Conservation (phyloP, 2,888 invertebrate species). For the Platycnemis pennipes region DNA sequence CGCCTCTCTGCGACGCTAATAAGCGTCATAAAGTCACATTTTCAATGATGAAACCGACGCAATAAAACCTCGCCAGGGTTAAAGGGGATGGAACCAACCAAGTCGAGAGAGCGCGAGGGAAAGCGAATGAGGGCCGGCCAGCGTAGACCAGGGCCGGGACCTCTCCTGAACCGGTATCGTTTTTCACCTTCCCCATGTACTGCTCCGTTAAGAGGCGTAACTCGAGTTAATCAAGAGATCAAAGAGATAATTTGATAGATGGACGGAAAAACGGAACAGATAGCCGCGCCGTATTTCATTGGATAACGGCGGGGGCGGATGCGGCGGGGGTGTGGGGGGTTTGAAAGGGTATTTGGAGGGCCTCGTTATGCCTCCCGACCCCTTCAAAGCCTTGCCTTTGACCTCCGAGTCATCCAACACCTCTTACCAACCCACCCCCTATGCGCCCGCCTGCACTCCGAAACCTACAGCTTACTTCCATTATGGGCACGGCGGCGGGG, state of each 20-base stretch:
- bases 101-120: background rate
- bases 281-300: background rate
- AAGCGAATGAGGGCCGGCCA: background rate
- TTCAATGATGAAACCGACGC: constrained; percentile 31
- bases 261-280: constrained; percentile 14
- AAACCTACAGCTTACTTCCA: background rate
- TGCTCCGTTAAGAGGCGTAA: background rate
- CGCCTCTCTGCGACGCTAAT: constrained; percentile 7
- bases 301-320: background rate
- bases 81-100: background rate
- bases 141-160: background rate
- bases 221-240: constrained; percentile 27
- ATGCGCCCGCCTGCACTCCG: background rate
- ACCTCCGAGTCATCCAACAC: constrained; percentile 14
- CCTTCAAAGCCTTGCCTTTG: background rate
- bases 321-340: background rate
- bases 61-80: background rate
- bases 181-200: background rate
- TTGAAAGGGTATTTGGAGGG: background rate
- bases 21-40: constrained; percentile 35
- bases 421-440: background rate
- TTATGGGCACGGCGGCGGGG: background rate
- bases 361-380: background rate
- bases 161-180: background rate
- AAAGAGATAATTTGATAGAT: constrained; percentile 36